phyloP scores from a whole-genome alignment of 2,888 invertebrate genomes.

The Drepanosiphum platanoidis region DNA sequence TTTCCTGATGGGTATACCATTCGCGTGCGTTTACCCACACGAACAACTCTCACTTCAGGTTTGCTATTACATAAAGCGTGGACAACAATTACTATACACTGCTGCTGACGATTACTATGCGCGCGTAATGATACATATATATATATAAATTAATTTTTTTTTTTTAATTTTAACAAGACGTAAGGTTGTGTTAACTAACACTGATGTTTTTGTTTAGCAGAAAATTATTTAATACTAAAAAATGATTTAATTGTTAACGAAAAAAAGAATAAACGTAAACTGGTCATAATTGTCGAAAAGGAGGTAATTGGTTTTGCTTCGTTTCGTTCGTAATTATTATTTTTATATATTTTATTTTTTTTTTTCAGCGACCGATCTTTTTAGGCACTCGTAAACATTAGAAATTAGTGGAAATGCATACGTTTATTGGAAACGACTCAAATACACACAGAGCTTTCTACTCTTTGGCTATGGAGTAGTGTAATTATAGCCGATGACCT shows the following conservation, averaged over 20 bases:
- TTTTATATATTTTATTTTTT: too few relatives aligned
- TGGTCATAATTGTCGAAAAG: neutral
- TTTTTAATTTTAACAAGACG: conserved; percentile 16
- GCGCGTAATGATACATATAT: conserved; percentile 2
- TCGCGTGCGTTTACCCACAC: conserved; percentile 13
- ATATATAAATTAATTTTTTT: too few relatives aligned
- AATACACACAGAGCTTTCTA: conserved; percentile 4
- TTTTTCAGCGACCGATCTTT: neutral
- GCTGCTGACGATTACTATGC: neutral
- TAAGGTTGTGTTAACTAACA: neutral
- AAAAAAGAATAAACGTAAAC: neutral
- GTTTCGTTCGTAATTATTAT: neutral
- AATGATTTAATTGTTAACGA: neutral
- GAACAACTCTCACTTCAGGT: conserved; percentile 52
- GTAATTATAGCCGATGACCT: conserved; percentile 35
- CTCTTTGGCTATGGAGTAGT: neutral
- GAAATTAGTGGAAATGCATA: conserved; percentile 17
- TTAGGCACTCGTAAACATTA: neutral
- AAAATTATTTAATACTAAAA: neutral
- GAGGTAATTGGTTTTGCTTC: neutral
- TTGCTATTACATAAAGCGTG: conserved; percentile 24
- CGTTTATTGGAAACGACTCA: conserved; percentile 9
- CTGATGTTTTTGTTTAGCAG: neutral
- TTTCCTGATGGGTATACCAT: conserved; percentile 42
- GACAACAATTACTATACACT: conserved; percentile 44